phyloP scores from a whole-genome alignment of 2,797 vertebrate genomes.

The Delichon dasypus region DNA sequence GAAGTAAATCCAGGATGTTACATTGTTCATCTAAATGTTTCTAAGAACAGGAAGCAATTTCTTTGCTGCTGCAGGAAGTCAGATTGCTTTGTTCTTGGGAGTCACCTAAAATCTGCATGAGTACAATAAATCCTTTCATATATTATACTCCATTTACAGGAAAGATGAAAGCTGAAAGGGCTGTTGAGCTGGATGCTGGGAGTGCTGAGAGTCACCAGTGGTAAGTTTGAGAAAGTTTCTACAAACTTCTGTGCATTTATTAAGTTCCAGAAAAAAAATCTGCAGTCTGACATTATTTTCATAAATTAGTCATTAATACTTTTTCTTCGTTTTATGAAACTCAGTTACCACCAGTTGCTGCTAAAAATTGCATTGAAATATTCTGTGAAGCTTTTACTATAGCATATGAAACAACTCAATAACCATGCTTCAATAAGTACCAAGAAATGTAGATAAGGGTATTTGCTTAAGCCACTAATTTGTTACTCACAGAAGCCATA shows the following conservation, averaged over 20 bases:
- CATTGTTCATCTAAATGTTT: background rate
- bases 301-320: background rate
- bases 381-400: background rate
- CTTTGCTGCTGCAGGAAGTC: background rate
- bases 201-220: conserved; percentile 93
- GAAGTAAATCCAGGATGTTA: background rate
- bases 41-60: background rate
- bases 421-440: background rate
- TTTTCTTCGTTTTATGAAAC: background rate
- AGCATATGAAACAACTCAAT: background rate
- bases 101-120: background rate
- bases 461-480: background rate
- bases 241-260: background rate
- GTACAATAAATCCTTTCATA: background rate
- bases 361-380: background rate
- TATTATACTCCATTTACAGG: conserved; percentile 76
- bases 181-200: conserved; percentile 81
- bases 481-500: background rate
- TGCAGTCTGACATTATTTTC: background rate
- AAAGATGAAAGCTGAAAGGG: conserved; percentile 85
- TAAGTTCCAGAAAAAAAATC: background rate
- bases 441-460: background rate
- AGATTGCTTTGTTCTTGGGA: background rate
- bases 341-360: background rate
- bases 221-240: conserved; percentile 77